Evolutionary conservation across 2,797 vertebrate genomes (phyloP).

Genomic region (Lepilemur septentrionalis): DNA sequence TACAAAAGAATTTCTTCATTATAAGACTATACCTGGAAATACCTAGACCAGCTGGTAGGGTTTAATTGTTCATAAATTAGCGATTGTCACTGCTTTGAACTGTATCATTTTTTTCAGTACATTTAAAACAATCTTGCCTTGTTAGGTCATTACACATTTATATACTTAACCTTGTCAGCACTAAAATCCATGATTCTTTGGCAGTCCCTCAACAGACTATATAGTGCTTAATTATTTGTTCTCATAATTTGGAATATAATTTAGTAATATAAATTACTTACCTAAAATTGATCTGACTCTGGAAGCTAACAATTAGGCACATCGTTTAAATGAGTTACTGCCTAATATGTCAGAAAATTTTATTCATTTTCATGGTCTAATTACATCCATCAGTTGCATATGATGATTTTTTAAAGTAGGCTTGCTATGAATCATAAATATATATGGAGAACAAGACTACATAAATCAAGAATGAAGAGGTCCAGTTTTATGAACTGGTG

Average conservation of each 20-base stretch:
- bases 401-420: constrained; percentile 65
- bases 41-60: neutral
- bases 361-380: constrained; percentile 66
- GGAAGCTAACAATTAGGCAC: constrained; percentile 69
- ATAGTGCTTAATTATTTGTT: constrained; percentile 63
- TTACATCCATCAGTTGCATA: constrained; percentile 67
- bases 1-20: constrained; percentile 37
- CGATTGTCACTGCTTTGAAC: constrained; percentile 40
- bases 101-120: constrained; percentile 59
- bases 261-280: constrained; percentile 68
- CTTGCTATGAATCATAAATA: constrained; percentile 59
- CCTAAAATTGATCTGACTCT: constrained; percentile 69
- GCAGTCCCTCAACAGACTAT: constrained; percentile 6
- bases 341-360: constrained; percentile 60
- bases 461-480: constrained; percentile 28
- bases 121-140: constrained; percentile 61
- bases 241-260: constrained; percentile 70
- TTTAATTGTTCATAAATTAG: constrained; percentile 70
- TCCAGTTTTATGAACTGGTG: neutral
- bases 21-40: constrained; percentile 1
- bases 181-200: constrained; percentile 63
- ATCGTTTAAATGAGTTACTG: constrained; percentile 68
- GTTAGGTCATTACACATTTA: constrained; percentile 71
- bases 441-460: constrained; percentile 44
- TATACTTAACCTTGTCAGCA: constrained; percentile 54